These are phyloP conservation scores for Deilephila elpenor DNA, from an alignment of 2,888 invertebrate genomes.

Conservation along the genomic window DNA sequence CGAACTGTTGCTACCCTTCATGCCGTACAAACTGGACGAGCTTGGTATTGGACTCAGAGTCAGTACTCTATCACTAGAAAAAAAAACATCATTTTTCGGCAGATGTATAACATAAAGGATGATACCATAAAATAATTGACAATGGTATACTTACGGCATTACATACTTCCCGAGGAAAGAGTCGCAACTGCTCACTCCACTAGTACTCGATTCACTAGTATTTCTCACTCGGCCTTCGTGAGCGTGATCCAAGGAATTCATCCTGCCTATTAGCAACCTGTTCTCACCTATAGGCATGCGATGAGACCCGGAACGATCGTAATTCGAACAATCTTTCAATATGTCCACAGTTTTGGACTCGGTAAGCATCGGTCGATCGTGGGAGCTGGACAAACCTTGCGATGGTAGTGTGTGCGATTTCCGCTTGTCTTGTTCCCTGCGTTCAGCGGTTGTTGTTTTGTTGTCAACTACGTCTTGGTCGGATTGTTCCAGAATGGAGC, in stretches of 20 bases:
- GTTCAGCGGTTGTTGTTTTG: constrained; percentile 50
- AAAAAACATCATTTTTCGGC: constrained; percentile 4
- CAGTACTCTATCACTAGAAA: constrained; percentile 87
- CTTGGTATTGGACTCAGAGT: constrained; percentile 95
- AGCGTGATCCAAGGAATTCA: constrained; percentile 74
- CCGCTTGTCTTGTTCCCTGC: constrained; percentile 67
- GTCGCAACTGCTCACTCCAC: constrained; percentile 93
- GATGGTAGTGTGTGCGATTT: constrained; percentile 85
- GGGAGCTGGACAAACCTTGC: constrained; percentile 80
- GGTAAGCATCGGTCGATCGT: constrained; percentile 87
- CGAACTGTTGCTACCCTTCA: constrained; percentile 71
- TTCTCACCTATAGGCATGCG: constrained; percentile 59
- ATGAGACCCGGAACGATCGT: constrained; percentile 64
- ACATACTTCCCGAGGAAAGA: constrained; percentile 87
- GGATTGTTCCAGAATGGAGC: constrained; percentile 55
- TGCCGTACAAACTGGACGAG: constrained; percentile 88
- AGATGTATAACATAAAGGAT: not conserved
- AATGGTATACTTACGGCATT: constrained; percentile 77
- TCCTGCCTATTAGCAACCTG: constrained; percentile 64
- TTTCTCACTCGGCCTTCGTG: constrained; percentile 78
- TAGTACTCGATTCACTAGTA: constrained; percentile 90
- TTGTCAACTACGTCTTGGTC: constrained; percentile 71
- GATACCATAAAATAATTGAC: constrained; percentile 6
- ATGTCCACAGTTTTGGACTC: constrained; percentile 89
- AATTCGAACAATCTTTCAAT: constrained; percentile 68